Evolutionary conservation across 2,888 invertebrate species (phyloP).

Genomic region (Pyrgus malvae): DNA sequence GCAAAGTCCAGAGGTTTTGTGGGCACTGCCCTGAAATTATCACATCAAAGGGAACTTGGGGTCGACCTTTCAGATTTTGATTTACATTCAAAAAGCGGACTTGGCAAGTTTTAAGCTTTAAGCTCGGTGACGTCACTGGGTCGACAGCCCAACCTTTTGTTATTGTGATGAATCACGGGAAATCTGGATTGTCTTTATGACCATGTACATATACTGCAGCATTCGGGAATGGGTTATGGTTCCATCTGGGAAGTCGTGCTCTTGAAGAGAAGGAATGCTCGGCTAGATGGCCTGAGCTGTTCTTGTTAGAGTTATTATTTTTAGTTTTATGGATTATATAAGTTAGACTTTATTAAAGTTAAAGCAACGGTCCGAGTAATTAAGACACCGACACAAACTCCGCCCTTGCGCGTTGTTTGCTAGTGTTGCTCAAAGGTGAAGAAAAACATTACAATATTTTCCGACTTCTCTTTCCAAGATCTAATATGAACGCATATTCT

Average conservation of each 20-base stretch:
- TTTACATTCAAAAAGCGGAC: slow-evolving; percentile 74
- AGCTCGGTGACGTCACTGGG: slow-evolving; percentile 31
- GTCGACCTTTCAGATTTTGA: slow-evolving; percentile 63
- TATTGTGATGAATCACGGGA: slow-evolving; percentile 17
- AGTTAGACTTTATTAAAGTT: no score
- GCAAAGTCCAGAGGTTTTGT: slow-evolving; percentile 52
- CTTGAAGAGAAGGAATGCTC: no score
- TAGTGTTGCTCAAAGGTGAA: no score
- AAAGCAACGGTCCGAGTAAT: no score
- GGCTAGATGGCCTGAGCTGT: slow-evolving; percentile 10
- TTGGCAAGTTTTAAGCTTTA: slow-evolving; percentile 44
- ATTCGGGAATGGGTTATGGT: slow-evolving; percentile 23
- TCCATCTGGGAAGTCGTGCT: background rate
- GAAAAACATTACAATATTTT: no score
- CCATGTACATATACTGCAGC: slow-evolving; percentile 21
- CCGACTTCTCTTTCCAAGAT: no score
- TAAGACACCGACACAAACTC: no score
- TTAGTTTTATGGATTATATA: no score
- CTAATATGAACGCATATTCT: no score
- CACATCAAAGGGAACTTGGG: slow-evolving; percentile 71
- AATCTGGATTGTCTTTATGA: slow-evolving; percentile 19
- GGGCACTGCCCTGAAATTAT: slow-evolving; percentile 63
- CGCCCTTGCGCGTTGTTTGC: no score
- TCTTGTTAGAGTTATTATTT: no score
- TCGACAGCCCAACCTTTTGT: slow-evolving; percentile 21